Conservation (phyloP, 2,113 vertebrate species). For the Pavo muticus region DNA sequence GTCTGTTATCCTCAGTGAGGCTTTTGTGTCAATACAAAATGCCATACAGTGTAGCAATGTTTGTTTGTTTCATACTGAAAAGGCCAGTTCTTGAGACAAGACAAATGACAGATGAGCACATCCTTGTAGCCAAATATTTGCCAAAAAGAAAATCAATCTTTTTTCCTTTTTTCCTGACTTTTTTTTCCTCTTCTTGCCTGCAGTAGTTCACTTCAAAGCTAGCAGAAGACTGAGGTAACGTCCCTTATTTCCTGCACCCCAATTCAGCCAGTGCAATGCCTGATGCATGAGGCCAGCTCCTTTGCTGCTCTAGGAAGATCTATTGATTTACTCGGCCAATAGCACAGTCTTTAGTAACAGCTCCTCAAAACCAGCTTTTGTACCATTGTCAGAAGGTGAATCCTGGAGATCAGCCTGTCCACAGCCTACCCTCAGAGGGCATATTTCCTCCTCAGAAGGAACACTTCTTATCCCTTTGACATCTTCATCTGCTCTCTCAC, state of each 20-base stretch:
- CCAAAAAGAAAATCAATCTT: slow-evolving; percentile 47
- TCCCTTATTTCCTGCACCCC: not conserved
- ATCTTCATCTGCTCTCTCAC: not conserved
- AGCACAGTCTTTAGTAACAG: not conserved
- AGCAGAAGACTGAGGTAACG: not conserved
- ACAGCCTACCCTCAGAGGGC: not conserved
- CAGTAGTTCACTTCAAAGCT: slow-evolving; percentile 1
- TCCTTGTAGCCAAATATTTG: slow-evolving; percentile 52
- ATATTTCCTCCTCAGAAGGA: not conserved
- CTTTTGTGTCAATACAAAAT: slow-evolving; percentile 52
- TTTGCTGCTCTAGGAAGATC: not conserved
- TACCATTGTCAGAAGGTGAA: not conserved
- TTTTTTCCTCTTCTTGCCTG: not conserved
- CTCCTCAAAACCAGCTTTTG: not conserved
- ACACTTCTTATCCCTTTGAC: not conserved
- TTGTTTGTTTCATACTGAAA: slow-evolving; percentile 47
- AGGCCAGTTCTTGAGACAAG: slow-evolving; percentile 50
- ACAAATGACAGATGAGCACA: slow-evolving; percentile 48
- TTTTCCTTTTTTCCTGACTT: not conserved
- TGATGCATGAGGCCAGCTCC: not conserved
- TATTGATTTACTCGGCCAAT: not conserved
- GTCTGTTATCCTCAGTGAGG: slow-evolving; percentile 42
- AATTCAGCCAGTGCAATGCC: not conserved
- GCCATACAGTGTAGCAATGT: slow-evolving; percentile 7
- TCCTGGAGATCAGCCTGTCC: not conserved